A percentile compares a stretch with the other conserved stretches of the same genome.
phyloP scores from a whole-genome alignment of 2,888 invertebrate species.

The Drosophila prostipennis region DNA sequence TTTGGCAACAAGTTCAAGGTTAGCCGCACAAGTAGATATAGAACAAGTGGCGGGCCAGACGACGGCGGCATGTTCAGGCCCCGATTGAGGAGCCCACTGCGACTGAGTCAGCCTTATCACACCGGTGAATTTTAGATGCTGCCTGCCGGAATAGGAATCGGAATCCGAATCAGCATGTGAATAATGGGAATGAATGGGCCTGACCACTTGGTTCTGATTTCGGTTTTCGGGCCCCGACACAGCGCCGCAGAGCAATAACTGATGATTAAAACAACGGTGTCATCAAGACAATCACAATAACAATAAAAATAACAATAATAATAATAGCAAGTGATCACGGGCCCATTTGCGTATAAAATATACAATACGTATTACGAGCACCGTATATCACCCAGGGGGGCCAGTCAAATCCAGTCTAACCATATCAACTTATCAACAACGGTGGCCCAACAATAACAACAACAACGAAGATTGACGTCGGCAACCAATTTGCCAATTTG shows the following conservation, averaged over 20 bases:
- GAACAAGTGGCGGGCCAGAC: constrained; percentile 41
- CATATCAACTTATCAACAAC: constrained; percentile 28
- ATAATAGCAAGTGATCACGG: constrained; percentile 8
- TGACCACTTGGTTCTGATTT: constrained; percentile 54
- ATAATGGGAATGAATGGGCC: constrained; percentile 9
- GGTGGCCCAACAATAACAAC: constrained; percentile 13
- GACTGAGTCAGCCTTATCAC: constrained; percentile 69
- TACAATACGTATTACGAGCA: constrained; percentile 7
- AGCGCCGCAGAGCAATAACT: constrained; percentile 35
- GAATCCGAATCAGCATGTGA: background rate
- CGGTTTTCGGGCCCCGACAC: constrained; percentile 72
- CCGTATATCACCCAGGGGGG: constrained; percentile 14
- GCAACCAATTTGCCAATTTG: constrained; percentile 59
- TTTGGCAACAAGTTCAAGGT: constrained; percentile 52
- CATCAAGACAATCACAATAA: constrained; percentile 26
- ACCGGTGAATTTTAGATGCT: constrained; percentile 35
- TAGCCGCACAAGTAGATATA: constrained; percentile 14
- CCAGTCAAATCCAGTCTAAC: constrained; percentile 9
- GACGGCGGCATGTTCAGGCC: constrained; percentile 72
- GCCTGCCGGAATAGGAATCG: constrained; percentile 8
- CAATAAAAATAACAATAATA: constrained; percentile 10
- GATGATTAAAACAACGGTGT: constrained; percentile 37
- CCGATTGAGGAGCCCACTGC: constrained; percentile 60
- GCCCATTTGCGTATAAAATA: constrained; percentile 20
- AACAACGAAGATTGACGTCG: constrained; percentile 57